phyloP scores from a whole-genome alignment of 2,888 invertebrate species.

The Heliconius ismenius region DNA sequence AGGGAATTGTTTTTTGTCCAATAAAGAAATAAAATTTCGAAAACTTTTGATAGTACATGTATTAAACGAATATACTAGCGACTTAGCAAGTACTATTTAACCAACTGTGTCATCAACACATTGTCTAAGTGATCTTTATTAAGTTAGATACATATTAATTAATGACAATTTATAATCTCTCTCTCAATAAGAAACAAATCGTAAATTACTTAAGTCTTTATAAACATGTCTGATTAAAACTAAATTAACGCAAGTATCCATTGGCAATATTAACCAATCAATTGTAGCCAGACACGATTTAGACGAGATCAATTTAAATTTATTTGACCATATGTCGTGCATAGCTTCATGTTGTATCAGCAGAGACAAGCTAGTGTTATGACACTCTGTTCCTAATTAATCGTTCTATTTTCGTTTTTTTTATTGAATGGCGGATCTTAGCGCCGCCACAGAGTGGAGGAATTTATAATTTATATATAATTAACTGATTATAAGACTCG shows the following conservation, averaged over 20 bases:
- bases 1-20: no score
- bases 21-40: no score
- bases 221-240: conserved; percentile 28
- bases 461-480: not conserved
- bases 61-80: not conserved
- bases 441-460: rapidly evolving
- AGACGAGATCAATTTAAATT: conserved; percentile 31
- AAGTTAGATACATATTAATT: conserved; percentile 6
- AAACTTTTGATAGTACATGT: not conserved
- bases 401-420: not conserved
- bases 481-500: not conserved
- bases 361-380: not conserved
- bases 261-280: conserved; percentile 36
- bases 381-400: not conserved
- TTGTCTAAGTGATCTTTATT: not conserved
- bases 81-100: not conserved
- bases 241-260: conserved; percentile 25
- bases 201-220: conserved; percentile 29
- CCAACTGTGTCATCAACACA: not conserved
- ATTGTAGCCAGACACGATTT: conserved; percentile 25
- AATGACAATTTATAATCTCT: conserved; percentile 7
- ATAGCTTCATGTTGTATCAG: not conserved
- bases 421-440: not conserved
- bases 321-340: conserved; percentile 30
- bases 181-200: conserved; percentile 11